A percentile compares a stretch with the other conserved stretches of the same genome.
phyloP scores from a whole-genome alignment of 2,888 invertebrate genomes.

The Dione juno region DNA sequence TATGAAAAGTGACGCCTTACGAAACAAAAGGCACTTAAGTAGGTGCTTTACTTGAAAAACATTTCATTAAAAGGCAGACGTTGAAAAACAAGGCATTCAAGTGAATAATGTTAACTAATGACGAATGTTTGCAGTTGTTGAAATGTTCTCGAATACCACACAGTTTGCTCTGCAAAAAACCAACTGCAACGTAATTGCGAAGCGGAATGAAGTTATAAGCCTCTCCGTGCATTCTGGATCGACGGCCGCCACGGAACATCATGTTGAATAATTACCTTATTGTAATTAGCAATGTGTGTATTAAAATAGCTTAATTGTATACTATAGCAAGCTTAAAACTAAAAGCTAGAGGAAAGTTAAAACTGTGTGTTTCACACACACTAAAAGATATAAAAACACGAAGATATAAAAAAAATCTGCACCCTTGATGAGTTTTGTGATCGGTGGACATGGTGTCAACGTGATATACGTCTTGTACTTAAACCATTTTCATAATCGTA shows the following conservation, averaged over 20 bases:
- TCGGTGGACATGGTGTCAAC: no score
- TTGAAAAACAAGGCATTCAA: conserved; percentile 65
- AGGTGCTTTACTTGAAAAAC: conserved; percentile 49
- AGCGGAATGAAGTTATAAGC: conserved; percentile 68
- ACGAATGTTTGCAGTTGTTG: conserved; percentile 70
- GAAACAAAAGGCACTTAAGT: conserved; percentile 48
- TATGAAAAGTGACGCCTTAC: conserved; percentile 45
- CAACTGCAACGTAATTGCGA: conserved; percentile 69
- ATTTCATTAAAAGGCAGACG: conserved; percentile 69
- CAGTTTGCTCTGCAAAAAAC: conserved; percentile 54
- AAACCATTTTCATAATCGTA: no score
- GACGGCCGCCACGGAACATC: conserved; percentile 33
- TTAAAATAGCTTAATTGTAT: not conserved
- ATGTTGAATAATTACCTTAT: conserved; percentile 35
- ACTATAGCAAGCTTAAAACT: not conserved
- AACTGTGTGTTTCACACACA: no score
- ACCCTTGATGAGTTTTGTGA: no score
- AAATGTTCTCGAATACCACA: conserved; percentile 62
- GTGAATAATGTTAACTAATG: conserved; percentile 73
- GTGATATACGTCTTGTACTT: no score
- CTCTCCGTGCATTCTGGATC: conserved; percentile 46
- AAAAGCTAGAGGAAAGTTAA: no score
- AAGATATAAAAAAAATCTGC: no score
- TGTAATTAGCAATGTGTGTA: conserved; percentile 16
- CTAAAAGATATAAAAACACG: no score